Base-by-base conservation (phyloP, 2,113 vertebrate species). In the Serinus canaria region DNA sequence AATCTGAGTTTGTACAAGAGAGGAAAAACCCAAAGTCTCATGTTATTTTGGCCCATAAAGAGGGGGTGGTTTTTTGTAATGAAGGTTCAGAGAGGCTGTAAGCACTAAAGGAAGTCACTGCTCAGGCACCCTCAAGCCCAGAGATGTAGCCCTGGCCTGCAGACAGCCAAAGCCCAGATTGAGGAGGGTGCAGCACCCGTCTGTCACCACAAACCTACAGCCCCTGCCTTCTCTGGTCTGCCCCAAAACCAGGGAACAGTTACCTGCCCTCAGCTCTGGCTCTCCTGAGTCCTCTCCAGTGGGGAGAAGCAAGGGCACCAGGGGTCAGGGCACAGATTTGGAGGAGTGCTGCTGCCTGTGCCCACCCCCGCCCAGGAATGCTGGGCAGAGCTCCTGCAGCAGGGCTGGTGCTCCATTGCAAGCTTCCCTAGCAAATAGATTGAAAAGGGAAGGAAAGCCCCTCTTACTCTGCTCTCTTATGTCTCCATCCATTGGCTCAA, bases 301-400 rank as follows among this genome's bases (percentile, higher is more conserved):
- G 4, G 60, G 46, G 37, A 78, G 44, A 18, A 33, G 33, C 18
- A 8, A 5, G 4, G 31, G 22, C 33, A 27, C 66, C 66, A 9
- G 74, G 55, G 56, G 44, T 25, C 73, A 21, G 1, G 7, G 73
- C 4, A 3, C 22, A 58, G 50, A 18, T 60, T 31, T 23, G 4
- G 14, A 3, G 9, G 30, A 0, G 0, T 24, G n/a, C 73, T 6
- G 35, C 37, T 63, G 33, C 47, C 31, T 9, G 2, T 5, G 2
- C n/a, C 39, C 2, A 2, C 6, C 63, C 44, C 13, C 3, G 50
- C 33, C 64, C 47, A 3, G 12, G 39, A 37, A 24, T 1, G 8
- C 66, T 0, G 0, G 41, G 52, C 78, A 43, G 41, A 3, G 15
- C 2, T 55, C 39, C 10, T 46, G 53, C 43, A 39, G 35, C 63